Evolutionary conservation across 2,888 invertebrate species (phyloP), one percentile per base, ranked within the genome.

Genomic region (Melinaea menophilus): DNA sequence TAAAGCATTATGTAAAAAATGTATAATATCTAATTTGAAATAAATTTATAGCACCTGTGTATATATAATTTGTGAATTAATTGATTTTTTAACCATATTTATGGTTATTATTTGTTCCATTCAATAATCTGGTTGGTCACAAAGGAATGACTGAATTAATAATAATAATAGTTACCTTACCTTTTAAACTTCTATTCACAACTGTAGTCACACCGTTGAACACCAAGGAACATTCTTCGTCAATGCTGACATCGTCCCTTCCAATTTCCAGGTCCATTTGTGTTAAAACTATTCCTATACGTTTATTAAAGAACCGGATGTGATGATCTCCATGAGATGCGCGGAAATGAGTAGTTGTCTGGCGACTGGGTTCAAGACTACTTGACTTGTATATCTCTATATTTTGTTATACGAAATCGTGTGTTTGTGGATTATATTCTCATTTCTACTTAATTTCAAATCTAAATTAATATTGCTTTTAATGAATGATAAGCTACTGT

Each of bases 181-280:
- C 58, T 56, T 54, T 54, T 56, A 60, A 46, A 12, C 48, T 58
- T n/a, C 54, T 60, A 34, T 61, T 46, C 13, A 77, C 69, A 31
- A 56, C 70, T 64, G 63, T 79, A n/a, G 58, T 65, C 33, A 80
- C 70, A 51, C 78, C 73, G 7, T 74, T 77, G 66, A 83, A 90
- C 46, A 86, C 84, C 13, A 88, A 69, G 13, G 84, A 78, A 66
- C 73, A 78, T 3, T 83, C 80, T 64, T 87, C 87, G 70, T 88
- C 86, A 9, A 79, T 70, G 73, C 85, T 85, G 41, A 79, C 67
- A 61, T 86, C 82, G 66, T 86, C 85, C 69, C 80, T 83, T 7
- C 73, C 80, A 7, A 73, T 72, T 76, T 89, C 86, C 58, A 85
- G 69, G 70, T 88, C 83, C 90, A 90, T 89, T 69, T 72, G 72